Base-by-base conservation (phyloP, 2,888 invertebrate genomes). In the Fragum sueziense region DNA sequence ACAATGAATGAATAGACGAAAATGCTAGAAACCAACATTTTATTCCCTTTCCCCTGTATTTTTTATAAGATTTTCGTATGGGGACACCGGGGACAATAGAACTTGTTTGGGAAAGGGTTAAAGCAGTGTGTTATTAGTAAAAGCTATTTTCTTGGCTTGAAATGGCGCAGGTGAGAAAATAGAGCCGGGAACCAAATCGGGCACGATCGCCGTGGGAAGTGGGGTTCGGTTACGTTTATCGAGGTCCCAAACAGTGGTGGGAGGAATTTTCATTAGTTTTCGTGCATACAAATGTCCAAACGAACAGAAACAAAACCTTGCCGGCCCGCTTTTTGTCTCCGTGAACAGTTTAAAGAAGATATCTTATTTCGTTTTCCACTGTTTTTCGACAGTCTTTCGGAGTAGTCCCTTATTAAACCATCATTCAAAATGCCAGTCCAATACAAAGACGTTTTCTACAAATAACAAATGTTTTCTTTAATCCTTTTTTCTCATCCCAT, bases 231-330 rank as follows among this genome's bases (percentile, higher is more conserved):
- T 84, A 78, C 84, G 76, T 61, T 41, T 74, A 71, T 71, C 84
- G 76, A 77, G 79, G 74, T 84, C 70, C 70, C 29, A 76, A 74
- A 79, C 76, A 79, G 76, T 62, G 70, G 84, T 72, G 75, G 84
- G 84, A 84, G 84, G 84, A 84, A 79, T 80, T 81, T 79, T 76
- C 76, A 84, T 80, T 76, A 84, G 79, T 70, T 71, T 37, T 67
- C 79, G 72, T 74, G 79, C 84, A 79, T 81, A 75, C 79, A 79
- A 74, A 76, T 80, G 76, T 65, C 72, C 72, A 34, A 75, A 41
- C 71, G 75, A 79, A 79, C 79, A 71, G 79, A 73, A 79, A 82
- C 82, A 74, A 70, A 74, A 79, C 76, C 73, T 73, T 76, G 79
- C 68, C 80, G 78, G 76, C 76, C 80, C 78, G 74, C 57, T 75